Conservation (phyloP, 2,888 invertebrate genomes). For the Schizotus pectinicornis region DNA sequence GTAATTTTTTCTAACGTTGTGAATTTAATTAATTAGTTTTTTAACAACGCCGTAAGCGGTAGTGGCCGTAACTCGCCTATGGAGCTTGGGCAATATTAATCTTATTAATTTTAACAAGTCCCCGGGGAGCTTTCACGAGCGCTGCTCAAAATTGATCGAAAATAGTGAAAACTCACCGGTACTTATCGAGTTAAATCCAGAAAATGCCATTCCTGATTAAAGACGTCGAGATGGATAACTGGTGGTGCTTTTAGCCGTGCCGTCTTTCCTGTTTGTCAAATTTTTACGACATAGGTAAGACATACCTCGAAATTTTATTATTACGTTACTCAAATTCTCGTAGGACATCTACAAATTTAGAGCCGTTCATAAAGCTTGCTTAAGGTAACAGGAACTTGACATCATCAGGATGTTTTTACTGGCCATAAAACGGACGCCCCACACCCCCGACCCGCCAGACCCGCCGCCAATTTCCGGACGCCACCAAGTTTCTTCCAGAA, state of each 20-base stretch:
- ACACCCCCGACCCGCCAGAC: too few relatives aligned
- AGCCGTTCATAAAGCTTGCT: conserved; percentile 20
- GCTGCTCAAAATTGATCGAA: conserved; percentile 23
- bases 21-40: too few relatives aligned
- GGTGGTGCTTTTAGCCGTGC: conserved; percentile 14
- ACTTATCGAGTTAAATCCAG: conserved; percentile 21
- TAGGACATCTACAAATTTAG: conserved; percentile 16
- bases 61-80: too few relatives aligned
- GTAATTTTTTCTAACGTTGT: too few relatives aligned
- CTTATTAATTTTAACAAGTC: conserved; percentile 22
- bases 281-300: conserved; percentile 23
- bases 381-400: too few relatives aligned
- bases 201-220: conserved; percentile 19
- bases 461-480: too few relatives aligned
- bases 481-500: too few relatives aligned
- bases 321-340: conserved; percentile 22
- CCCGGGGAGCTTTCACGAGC: conserved; percentile 9
- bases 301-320: conserved; percentile 27
- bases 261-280: conserved; percentile 23
- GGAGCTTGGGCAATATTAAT: conserved; percentile 9
- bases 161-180: conserved; percentile 26
- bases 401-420: too few relatives aligned
- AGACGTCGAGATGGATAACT: conserved; percentile 13
- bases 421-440: too few relatives aligned
- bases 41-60: too few relatives aligned